phyloP scores from a whole-genome alignment of 2,797 vertebrate genomes.

The Neoniphon sammara region DNA sequence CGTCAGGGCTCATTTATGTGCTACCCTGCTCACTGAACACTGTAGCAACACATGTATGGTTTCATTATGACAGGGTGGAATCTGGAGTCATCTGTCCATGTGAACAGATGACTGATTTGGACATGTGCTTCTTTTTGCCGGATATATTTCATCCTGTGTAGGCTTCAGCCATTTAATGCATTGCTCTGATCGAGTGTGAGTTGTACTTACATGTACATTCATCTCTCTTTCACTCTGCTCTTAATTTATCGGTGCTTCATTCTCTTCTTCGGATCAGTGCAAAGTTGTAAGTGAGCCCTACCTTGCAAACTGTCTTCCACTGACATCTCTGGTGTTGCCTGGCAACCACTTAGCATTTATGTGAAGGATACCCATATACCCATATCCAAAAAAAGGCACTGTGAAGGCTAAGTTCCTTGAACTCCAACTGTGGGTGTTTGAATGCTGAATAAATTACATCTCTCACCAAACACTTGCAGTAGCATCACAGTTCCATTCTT shows the following conservation, averaged over 20 bases:
- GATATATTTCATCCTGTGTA: slow-evolving; percentile 36
- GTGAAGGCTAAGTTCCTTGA: slow-evolving; percentile 66
- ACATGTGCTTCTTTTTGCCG: slow-evolving; percentile 44
- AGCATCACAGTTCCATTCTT: slow-evolving; percentile 24
- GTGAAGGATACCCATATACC: slow-evolving; percentile 60
- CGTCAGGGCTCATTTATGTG: slow-evolving; percentile 68
- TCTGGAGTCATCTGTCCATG: slow-evolving; percentile 54
- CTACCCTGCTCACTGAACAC: slow-evolving; percentile 60
- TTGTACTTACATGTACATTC: slow-evolving; percentile 18
- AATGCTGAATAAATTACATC: slow-evolving; percentile 54
- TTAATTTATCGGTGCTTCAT: slow-evolving; percentile 28
- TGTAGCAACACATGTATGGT: slow-evolving; percentile 48
- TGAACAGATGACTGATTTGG: slow-evolving; percentile 57
- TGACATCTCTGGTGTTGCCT: slow-evolving; percentile 70
- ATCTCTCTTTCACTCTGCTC: slow-evolving; percentile 21
- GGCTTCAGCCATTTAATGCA: slow-evolving; percentile 7
- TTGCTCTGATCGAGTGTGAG: slow-evolving; percentile 14
- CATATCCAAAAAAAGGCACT: slow-evolving; percentile 38
- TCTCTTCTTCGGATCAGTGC: slow-evolving; percentile 43
- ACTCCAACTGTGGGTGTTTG: slow-evolving; percentile 66
- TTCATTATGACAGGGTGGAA: slow-evolving; percentile 61
- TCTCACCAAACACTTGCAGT: slow-evolving; percentile 40
- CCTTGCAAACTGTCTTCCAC: slow-evolving; percentile 53
- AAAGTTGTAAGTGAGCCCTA: slow-evolving; percentile 52
- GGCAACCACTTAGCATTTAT: slow-evolving; percentile 72